Evolutionary conservation across 2,888 invertebrate species (phyloP).

Genomic region (Sphaerophoria taeniata): DNA sequence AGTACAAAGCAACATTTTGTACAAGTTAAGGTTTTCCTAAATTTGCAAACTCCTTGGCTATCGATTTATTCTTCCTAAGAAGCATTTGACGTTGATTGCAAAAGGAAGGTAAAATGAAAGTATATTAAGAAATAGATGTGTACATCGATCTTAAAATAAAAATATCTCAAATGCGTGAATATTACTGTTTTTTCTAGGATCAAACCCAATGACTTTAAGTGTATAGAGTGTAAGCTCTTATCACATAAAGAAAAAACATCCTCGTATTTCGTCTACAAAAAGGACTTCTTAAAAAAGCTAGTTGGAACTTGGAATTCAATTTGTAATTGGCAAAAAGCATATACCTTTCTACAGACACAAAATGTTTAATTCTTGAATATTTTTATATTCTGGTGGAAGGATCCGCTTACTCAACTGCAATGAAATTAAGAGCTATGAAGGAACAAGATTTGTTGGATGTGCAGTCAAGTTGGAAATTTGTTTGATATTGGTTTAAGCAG

Average conservation of each 20-base stretch:
- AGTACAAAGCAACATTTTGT: not conserved
- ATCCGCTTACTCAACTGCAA: constrained; percentile 33
- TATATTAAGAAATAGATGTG: too few species aligned
- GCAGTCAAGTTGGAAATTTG: constrained; percentile 59
- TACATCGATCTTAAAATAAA: too few species aligned
- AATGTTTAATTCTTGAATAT: constrained; percentile 34
- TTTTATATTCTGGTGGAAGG: constrained; percentile 41
- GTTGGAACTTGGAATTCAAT: constrained; percentile 67
- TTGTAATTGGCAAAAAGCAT: constrained; percentile 50
- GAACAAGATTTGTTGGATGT: constrained; percentile 47
- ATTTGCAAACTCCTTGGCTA: too few species aligned
- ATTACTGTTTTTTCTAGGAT: too few species aligned
- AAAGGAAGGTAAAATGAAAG: too few species aligned
- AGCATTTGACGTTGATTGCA: too few species aligned
- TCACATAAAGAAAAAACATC: not conserved
- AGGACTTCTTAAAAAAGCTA: constrained; percentile 32
- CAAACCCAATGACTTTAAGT: not conserved
- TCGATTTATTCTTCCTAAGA: too few species aligned
- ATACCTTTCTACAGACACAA: constrained; percentile 29
- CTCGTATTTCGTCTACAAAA: constrained; percentile 1
- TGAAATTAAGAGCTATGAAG: constrained; percentile 9
- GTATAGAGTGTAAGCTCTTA: constrained; percentile 5
- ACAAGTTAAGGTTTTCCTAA: not conserved
- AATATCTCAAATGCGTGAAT: too few species aligned
- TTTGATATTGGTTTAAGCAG: constrained; percentile 64